Evolutionary conservation across 2,797 vertebrate species (phyloP).

Genomic region (Tapirus indicus): DNA sequence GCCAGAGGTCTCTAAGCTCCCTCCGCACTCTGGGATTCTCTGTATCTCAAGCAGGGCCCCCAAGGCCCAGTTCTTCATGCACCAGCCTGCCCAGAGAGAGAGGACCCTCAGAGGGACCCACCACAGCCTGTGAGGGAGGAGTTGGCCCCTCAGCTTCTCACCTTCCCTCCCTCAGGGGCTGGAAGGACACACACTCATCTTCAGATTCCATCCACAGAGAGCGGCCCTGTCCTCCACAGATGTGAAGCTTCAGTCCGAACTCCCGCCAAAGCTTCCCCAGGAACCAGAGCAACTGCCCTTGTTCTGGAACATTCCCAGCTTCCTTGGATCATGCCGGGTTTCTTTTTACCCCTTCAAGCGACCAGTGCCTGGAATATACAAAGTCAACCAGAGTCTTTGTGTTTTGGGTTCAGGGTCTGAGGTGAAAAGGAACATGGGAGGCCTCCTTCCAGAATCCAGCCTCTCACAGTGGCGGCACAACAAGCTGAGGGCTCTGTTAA

Average conservation of each 20-base stretch:
- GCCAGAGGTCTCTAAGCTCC: not conserved
- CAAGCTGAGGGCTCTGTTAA: not conserved
- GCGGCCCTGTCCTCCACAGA: not conserved
- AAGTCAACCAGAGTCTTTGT: not conserved
- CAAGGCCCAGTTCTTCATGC: not conserved
- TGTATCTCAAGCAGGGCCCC: not conserved
- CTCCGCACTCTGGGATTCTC: not conserved
- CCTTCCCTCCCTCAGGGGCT: not conserved
- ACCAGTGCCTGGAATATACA: not conserved
- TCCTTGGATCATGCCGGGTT: not conserved
- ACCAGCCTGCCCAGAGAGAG: not conserved
- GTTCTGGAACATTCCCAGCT: not conserved
- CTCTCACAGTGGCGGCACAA: rapidly evolving
- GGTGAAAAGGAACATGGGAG: not conserved
- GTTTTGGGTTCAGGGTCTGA: not conserved
- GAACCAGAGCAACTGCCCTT: not conserved
- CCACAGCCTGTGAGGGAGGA: too few relatives aligned
- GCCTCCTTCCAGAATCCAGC: not conserved
- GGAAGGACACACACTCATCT: not conserved
- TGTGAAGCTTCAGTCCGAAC: not conserved
- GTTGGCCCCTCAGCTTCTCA: not conserved
- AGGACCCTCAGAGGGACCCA: not conserved
- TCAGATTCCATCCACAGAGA: not conserved
- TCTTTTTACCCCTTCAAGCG: not conserved
- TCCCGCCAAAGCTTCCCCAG: not conserved